Conservation (phyloP, 2,113 vertebrate genomes). For the Oxygymnocypris stewartii region DNA sequence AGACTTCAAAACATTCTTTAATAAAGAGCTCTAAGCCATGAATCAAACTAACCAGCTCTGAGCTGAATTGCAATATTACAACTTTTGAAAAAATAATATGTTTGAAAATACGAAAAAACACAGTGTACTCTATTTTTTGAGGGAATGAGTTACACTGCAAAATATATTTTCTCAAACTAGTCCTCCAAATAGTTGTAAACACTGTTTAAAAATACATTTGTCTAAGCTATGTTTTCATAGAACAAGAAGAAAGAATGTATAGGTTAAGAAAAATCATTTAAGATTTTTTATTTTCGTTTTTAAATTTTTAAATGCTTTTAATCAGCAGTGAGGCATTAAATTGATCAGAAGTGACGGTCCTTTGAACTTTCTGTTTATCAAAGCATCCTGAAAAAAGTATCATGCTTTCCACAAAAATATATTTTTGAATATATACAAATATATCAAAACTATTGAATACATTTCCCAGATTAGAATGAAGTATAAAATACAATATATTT, state of each 20-base stretch:
- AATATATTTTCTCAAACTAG: background rate
- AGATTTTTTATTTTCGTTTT: too few species aligned
- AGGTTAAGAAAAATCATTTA: background rate
- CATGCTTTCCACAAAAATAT: background rate
- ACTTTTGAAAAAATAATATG: background rate
- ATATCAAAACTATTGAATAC: background rate
- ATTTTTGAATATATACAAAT: too few species aligned
- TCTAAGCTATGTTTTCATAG: background rate
- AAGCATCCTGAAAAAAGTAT: background rate
- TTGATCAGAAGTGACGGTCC: background rate
- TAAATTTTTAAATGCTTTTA: background rate
- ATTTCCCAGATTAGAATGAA: background rate
- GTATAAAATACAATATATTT: background rate
- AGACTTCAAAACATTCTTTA: background rate
- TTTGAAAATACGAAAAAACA: background rate
- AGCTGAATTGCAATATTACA: background rate
- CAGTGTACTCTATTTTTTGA: background rate
- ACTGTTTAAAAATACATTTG: background rate
- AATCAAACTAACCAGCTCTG: background rate
- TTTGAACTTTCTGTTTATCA: background rate
- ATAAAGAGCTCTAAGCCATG: background rate
- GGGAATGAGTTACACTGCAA: background rate
- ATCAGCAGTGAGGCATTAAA: background rate
- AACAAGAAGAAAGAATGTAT: background rate
- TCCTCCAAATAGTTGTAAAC: background rate